A percentile compares a stretch with the other conserved stretches of the same genome.
phyloP scores from a whole-genome alignment of 2,113 vertebrate genomes.

The Cervus canadensis region DNA sequence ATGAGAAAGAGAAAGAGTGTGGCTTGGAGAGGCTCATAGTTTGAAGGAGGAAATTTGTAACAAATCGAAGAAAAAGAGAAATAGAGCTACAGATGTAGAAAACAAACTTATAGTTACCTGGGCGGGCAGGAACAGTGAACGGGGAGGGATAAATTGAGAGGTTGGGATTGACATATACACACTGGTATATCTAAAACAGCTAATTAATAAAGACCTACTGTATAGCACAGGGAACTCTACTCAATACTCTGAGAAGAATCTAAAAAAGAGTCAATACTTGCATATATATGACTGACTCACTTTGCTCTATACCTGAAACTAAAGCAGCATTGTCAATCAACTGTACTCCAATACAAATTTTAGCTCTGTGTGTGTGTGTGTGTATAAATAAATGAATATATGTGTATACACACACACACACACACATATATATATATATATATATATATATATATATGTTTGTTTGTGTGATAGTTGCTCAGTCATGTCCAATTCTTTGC shows the following conservation, averaged over 20 bases:
- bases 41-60: not conserved
- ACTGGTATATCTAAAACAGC: not conserved
- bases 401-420: too few species aligned
- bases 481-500: not conserved
- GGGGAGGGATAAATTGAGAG: not conserved
- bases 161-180: not conserved
- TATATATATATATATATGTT: accelerated
- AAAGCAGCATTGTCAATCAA: not conserved
- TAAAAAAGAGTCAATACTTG: not conserved
- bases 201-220: not conserved
- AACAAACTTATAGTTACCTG: not conserved
- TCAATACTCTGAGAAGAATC: not conserved
- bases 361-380: not conserved
- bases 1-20: not conserved
- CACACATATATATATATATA: too few species aligned
- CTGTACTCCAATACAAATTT: not conserved
- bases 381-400: too few species aligned
- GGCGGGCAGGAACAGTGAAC: accelerated
- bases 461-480: not conserved
- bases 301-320: not conserved
- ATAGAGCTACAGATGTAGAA: not conserved
- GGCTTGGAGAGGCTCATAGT: not conserved
- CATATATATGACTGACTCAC: not conserved
- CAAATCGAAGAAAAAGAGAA: not conserved
- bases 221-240: not conserved